Base-by-base conservation (phyloP, 2,888 invertebrate genomes). In the Hydropsyche betteni region DNA sequence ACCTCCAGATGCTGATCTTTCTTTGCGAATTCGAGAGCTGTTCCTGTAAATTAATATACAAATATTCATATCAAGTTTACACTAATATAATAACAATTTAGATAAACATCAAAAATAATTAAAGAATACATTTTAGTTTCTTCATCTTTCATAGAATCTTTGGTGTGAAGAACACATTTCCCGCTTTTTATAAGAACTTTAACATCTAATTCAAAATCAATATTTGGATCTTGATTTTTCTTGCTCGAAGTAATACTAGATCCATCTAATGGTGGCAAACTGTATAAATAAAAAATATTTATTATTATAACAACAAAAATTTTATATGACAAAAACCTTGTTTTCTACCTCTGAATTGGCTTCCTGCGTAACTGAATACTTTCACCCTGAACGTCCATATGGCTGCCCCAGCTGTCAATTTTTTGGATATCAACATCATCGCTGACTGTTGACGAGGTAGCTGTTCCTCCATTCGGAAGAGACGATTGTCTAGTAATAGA, bases 141-240 rank as follows among this genome's bases (percentile, higher is more conserved):
- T 76, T 92, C 93, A 73, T 92, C 92, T 80, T 86, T 90, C 75
- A 84, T 86, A 78, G 89, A 88, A 81, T 95, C 95, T 84, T 95
- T 96, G 2, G 98, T 98, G 84, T 98, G 98, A 52, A 99, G 88
- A 50, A 97, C 97, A 84, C 98, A 99, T 85, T 98, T 97, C 7
- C 98, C 98, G 81, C 96, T 96, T 84, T 97, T 98, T 78, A 99
- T 96, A 81, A 97, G 91, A 64, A 98, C 97, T 85, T 97, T 97
- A 5, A 99, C 95, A 83, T 98, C 98, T 80, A 99, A 86, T 83
- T 98, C 97, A 82, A 99, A 94, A 85, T 98, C 98, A 74, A 98
- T 95, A 82, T 95, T 97, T 0, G 98, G 97, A 82, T 97, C 97
- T 74, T 92, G 89, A 0, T 91, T 88, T 82, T 91, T 92, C 80